Conservation (phyloP, 2,113 vertebrate genomes). For the Carettochelys insculpta region DNA sequence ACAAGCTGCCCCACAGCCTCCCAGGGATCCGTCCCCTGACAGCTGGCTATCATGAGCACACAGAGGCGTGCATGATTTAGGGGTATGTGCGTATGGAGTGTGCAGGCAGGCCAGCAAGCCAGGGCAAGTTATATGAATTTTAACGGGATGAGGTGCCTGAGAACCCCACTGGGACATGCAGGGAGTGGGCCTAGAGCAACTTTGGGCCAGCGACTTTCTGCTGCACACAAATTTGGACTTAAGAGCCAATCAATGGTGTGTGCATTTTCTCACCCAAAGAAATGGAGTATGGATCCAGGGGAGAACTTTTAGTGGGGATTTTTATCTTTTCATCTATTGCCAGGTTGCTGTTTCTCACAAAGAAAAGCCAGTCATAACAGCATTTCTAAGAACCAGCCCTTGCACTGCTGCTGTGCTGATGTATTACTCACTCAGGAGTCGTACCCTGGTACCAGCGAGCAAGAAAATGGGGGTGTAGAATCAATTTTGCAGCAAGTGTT, state of each 20-base stretch:
- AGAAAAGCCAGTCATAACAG: slow-evolving; percentile 33
- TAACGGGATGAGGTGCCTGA: not conserved
- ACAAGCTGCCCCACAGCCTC: not conserved
- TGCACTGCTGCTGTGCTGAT: not conserved
- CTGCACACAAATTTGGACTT: slow-evolving; percentile 39
- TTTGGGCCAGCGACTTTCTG: slow-evolving; percentile 25
- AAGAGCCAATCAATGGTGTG: slow-evolving; percentile 37
- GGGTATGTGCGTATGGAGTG: not conserved
- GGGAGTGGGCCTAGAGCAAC: not conserved
- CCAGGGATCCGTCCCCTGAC: not conserved
- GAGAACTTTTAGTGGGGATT: slow-evolving; percentile 47
- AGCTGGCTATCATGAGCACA: fast-evolving
- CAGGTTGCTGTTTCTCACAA: slow-evolving; percentile 41
- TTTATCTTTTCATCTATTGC: slow-evolving; percentile 46
- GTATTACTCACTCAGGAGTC: not conserved
- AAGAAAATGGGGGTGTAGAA: slow-evolving; percentile 42
- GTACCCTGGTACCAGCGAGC: not conserved
- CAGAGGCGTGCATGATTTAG: fast-evolving
- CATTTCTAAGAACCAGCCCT: slow-evolving; percentile 4
- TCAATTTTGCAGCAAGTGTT: slow-evolving; percentile 66
- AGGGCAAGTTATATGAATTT: not conserved
- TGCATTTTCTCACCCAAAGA: slow-evolving; percentile 29
- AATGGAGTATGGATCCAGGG: slow-evolving; percentile 56
- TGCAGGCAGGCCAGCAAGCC: not conserved
- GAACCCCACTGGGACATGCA: not conserved